phyloP scores from a whole-genome alignment of 2,797 vertebrate species.

The Micropoecilia bifurca region DNA sequence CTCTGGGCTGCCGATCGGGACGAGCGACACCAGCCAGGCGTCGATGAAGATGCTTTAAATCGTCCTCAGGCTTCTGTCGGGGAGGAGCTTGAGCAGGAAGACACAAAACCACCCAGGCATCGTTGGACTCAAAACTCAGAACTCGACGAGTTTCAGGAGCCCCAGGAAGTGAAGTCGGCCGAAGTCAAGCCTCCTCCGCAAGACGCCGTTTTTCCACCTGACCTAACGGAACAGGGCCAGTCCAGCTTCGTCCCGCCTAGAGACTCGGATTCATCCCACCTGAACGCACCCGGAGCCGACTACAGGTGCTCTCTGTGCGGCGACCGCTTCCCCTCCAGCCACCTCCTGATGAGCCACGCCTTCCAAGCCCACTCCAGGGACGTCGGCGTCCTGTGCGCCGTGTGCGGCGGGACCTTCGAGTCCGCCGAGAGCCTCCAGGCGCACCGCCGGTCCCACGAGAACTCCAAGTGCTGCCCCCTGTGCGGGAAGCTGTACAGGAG shows the following conservation, averaged over 20 bases:
- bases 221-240: constrained; percentile 19
- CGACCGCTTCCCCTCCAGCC: constrained; percentile 47
- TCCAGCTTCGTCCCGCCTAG: background rate
- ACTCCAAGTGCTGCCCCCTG: constrained; percentile 51
- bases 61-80: constrained; percentile 19
- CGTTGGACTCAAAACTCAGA: constrained; percentile 28
- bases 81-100: constrained; percentile 24
- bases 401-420: constrained; percentile 51
- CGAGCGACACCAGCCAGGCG: constrained; percentile 5
- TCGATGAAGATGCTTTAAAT: constrained; percentile 1
- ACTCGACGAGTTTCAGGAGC: constrained; percentile 22
- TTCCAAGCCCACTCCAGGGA: constrained; percentile 43
- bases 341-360: constrained; percentile 59
- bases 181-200: constrained; percentile 18
- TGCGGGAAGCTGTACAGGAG: constrained; percentile 61
- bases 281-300: background rate
- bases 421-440: constrained; percentile 28
- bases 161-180: constrained; percentile 2
- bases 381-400: constrained; percentile 34
- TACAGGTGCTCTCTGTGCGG: constrained; percentile 52
- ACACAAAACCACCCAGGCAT: constrained; percentile 18
- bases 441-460: constrained; percentile 57
- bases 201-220: constrained; percentile 11
- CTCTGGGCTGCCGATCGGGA: constrained; percentile 35
- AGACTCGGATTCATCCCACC: constrained; percentile 18